Evolutionary conservation across 2,797 vertebrate genomes (phyloP).

Genomic region (Pangasius krempfi): DNA sequence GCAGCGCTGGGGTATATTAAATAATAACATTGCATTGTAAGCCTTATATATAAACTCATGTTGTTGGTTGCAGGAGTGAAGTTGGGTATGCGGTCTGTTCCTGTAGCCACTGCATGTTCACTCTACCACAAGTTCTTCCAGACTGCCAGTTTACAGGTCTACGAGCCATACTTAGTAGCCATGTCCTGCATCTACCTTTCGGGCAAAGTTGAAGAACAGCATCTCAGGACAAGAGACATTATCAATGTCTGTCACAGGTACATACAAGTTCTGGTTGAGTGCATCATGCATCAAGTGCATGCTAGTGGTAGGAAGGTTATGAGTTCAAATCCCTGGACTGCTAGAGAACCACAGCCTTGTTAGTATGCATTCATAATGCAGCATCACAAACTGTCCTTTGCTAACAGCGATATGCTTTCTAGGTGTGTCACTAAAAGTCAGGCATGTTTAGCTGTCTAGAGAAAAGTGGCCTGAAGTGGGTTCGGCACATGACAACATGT

Average conservation of each 20-base stretch:
- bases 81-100: conserved; percentile 85
- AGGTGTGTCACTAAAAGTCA: neutral
- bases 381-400: neutral
- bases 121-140: conserved; percentile 87
- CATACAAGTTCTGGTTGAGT: neutral
- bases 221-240: conserved; percentile 83
- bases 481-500: neutral
- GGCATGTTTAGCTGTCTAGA: neutral
- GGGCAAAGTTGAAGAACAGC: conserved; percentile 89
- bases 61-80: conserved; percentile 75
- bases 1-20: neutral
- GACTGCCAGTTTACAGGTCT: conserved; percentile 70
- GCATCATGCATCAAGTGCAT: neutral
- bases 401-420: neutral
- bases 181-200: conserved; percentile 88
- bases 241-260: conserved; percentile 86
- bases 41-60: neutral
- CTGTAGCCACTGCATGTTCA: conserved; percentile 84
- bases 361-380: neutral
- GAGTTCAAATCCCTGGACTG: neutral
- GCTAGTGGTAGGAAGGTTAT: neutral
- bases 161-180: conserved; percentile 86
- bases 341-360: neutral
- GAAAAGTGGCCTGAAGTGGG: neutral
- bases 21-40: neutral